A percentile compares a stretch with the other conserved stretches of the same genome.
Evolutionary conservation across 35 echinoderm and acorn worm genomes (phyloP).

Genomic region (Apostichopus californicus): DNA sequence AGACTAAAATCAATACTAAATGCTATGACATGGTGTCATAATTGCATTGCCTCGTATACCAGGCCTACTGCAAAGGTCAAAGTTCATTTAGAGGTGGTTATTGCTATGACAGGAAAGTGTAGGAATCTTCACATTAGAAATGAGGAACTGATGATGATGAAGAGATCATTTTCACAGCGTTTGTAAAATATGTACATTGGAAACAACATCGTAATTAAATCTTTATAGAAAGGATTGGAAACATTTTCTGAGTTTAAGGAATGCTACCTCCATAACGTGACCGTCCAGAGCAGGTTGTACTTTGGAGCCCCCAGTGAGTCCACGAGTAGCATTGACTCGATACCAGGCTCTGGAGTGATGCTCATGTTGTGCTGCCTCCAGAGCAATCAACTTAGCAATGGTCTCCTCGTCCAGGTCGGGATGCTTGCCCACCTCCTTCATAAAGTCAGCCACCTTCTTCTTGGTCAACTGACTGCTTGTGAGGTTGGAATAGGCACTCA

Average conservation of each 20-base stretch:
- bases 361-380: slow-evolving; percentile 87
- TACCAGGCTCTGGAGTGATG: slow-evolving; percentile 95
- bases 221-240: too few species aligned
- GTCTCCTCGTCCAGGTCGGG: slow-evolving; percentile 77
- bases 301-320: slow-evolving; percentile 80
- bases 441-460: slow-evolving; percentile 83
- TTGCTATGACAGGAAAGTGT: too few species aligned
- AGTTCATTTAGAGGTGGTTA: too few species aligned
- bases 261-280: slow-evolving; percentile 77
- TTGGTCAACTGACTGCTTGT: slow-evolving; percentile 74
- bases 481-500: slow-evolving; percentile 60
- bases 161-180: too few species aligned
- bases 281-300: slow-evolving; percentile 70
- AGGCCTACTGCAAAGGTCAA: too few species aligned
- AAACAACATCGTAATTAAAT: too few species aligned
- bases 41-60: not conserved
- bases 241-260: not conserved
- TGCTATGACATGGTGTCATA: not conserved
- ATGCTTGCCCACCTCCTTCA: slow-evolving; percentile 90
- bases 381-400: slow-evolving; percentile 84
- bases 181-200: too few species aligned
- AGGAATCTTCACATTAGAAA: too few species aligned
- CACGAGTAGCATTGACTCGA: slow-evolving; percentile 86
- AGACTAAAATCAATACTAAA: not conserved
- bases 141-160: too few species aligned